These are phyloP conservation scores for Phrynocephalus versicolor DNA, from an alignment of 2,113 vertebrate genomes.

Conservation along the genomic window DNA sequence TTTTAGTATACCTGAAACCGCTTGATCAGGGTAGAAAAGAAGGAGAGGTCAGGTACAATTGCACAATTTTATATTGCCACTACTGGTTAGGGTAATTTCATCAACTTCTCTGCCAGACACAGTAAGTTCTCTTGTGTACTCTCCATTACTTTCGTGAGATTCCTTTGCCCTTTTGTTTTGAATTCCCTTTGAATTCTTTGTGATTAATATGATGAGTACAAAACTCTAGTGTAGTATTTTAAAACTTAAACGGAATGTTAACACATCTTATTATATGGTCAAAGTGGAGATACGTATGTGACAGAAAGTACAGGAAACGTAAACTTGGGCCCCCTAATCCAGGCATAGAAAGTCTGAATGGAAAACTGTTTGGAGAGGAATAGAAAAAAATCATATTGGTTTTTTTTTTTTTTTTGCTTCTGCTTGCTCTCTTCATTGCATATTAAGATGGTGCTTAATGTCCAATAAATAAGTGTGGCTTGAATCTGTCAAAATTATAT, in stretches of 20 bases:
- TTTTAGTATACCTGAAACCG: conserved; percentile 48
- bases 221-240: background rate
- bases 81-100: conserved; percentile 54
- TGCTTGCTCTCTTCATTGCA: no score
- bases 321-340: background rate
- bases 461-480: no score
- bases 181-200: conserved; percentile 9
- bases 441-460: no score
- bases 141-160: conserved; percentile 2
- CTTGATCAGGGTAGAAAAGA: background rate
- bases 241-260: conserved; percentile 14
- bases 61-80: conserved; percentile 32
- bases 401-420: no score
- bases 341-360: background rate
- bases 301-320: background rate
- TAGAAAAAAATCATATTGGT: background rate
- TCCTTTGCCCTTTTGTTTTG: background rate
- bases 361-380: background rate
- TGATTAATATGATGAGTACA: background rate
- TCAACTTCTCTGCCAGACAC: conserved; percentile 45
- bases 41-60: conserved; percentile 19
- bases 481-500: no score
- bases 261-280: background rate
- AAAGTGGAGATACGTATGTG: background rate
- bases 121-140: conserved; percentile 12